Conservation (phyloP, 53 echinoderm and acorn worm genomes). For the Patiria pectinifera region DNA sequence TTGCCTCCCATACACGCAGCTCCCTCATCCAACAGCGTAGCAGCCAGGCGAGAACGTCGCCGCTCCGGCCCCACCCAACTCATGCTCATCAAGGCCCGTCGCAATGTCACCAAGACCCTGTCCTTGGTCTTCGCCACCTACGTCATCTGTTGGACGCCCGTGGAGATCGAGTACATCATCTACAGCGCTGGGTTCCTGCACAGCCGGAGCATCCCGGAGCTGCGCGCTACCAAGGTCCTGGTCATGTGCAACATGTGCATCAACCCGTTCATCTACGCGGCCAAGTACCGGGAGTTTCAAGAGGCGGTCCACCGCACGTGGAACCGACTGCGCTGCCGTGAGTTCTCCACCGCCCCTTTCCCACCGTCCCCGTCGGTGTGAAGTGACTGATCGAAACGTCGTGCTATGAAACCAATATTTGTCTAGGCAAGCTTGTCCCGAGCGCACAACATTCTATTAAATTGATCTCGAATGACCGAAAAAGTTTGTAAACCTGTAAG, state of each 20-base stretch:
- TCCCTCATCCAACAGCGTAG: not conserved
- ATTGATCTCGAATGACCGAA: too few species aligned
- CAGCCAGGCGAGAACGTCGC: not conserved
- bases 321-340: slow-evolving; percentile 23
- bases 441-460: too few species aligned
- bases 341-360: slow-evolving; percentile 20
- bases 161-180: slow-evolving; percentile 62
- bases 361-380: slow-evolving; percentile 36
- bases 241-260: slow-evolving; percentile 61
- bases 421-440: too few species aligned
- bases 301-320: slow-evolving; percentile 36
- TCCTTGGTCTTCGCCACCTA: slow-evolving; percentile 65
- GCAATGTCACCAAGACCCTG: slow-evolving; percentile 67
- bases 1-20: not conserved
- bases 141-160: slow-evolving; percentile 66
- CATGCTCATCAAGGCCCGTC: slow-evolving; percentile 60
- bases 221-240: slow-evolving; percentile 34
- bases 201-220: slow-evolving; percentile 8
- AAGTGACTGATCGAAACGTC: not conserved
- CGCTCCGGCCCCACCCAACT: slow-evolving; percentile 34
- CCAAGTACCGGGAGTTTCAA: slow-evolving; percentile 55
- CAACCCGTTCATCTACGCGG: slow-evolving; percentile 61
- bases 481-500: too few species aligned
- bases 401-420: not conserved
- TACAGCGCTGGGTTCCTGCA: slow-evolving; percentile 35